Conservation (phyloP, 2,113 vertebrate genomes). For the Tragelaphus buxtoni region DNA sequence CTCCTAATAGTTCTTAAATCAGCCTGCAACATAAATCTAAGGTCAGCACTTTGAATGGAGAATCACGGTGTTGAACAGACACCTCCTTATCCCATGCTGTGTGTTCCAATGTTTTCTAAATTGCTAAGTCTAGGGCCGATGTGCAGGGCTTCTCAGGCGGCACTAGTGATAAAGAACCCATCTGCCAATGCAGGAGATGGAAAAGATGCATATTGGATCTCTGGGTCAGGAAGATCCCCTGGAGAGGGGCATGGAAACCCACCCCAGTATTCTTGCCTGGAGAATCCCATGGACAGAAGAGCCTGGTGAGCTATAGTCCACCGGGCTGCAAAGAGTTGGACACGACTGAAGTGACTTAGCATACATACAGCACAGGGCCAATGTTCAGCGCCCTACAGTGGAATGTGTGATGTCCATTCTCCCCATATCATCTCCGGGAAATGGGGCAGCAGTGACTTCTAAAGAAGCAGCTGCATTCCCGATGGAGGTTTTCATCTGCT, state of each 20-base stretch:
- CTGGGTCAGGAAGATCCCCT: not conserved
- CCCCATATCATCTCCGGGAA: not conserved
- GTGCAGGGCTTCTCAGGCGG: not conserved
- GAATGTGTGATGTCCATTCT: not conserved
- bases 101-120: not conserved
- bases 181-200: not conserved
- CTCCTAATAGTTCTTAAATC: not conserved
- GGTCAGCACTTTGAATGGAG: not conserved
- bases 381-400: not conserved
- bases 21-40: not conserved
- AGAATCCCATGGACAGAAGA: not conserved
- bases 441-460: not conserved
- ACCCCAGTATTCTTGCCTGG: not conserved
- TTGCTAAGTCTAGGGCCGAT: fast-evolving
- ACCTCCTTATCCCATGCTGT: not conserved
- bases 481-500: not conserved
- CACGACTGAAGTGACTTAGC: not conserved
- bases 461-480: fast-evolving
- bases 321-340: not conserved
- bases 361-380: not conserved
- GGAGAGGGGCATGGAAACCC: not conserved
- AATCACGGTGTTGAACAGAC: not conserved
- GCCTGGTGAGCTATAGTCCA: not conserved
- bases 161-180: not conserved
- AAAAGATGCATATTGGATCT: not conserved